Evolutionary conservation across 2,888 invertebrate genomes (phyloP).

Genomic region (Macaria liturata): DNA sequence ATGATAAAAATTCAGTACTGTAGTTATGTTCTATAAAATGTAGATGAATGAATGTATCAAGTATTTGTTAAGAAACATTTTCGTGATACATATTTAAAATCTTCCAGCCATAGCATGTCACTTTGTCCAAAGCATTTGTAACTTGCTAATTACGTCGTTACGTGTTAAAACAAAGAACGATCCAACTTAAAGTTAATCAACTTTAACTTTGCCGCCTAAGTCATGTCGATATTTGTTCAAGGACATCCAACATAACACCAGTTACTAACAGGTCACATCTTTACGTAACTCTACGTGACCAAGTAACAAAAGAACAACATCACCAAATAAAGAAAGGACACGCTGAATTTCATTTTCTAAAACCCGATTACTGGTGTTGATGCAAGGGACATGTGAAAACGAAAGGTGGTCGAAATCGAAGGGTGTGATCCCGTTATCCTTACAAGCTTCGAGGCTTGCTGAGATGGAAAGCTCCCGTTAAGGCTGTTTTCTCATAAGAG

Average conservation of each 20-base stretch:
- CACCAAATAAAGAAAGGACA: slow-evolving; percentile 71
- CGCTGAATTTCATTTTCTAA: slow-evolving; percentile 80
- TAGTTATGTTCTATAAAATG: not conserved
- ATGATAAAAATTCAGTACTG: not conserved
- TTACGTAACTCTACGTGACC: slow-evolving; percentile 23
- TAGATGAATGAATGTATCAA: not conserved
- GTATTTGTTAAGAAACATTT: not conserved
- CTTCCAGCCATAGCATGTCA: not conserved
- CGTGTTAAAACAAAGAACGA: too few relatives aligned
- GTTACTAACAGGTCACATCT: slow-evolving; percentile 17
- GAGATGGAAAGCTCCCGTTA: slow-evolving; percentile 81
- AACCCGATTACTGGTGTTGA: slow-evolving; percentile 76
- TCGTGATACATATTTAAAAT: not conserved
- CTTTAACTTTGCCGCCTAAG: too few relatives aligned
- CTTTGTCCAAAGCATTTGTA: too few relatives aligned
- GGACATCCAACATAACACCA: slow-evolving; percentile 14
- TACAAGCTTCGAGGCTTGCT: slow-evolving; percentile 28
- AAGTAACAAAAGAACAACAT: slow-evolving; percentile 57
- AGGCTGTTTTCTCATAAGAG: slow-evolving; percentile 27
- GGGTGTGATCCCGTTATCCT: slow-evolving; percentile 79
- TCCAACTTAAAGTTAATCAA: too few relatives aligned
- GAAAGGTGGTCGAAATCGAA: slow-evolving; percentile 80
- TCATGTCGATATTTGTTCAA: not conserved
- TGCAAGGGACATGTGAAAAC: slow-evolving; percentile 70
- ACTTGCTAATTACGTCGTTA: too few relatives aligned